Conservation (phyloP, 2,888 invertebrate species). For the Caenorhabditis angaria region DNA sequence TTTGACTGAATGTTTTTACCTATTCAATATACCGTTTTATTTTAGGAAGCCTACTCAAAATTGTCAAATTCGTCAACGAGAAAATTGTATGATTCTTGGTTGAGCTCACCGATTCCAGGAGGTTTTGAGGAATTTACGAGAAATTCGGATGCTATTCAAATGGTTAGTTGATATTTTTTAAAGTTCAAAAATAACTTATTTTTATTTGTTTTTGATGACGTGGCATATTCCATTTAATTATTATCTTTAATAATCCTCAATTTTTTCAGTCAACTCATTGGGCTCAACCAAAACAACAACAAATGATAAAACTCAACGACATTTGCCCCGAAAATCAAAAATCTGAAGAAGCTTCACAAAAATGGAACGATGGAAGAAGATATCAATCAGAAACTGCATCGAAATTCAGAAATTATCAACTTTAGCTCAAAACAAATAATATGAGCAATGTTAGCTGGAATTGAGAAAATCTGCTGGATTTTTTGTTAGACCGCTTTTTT, state of each 20-base stretch:
- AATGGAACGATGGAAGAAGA: constrained; percentile 31
- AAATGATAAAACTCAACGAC: constrained; percentile 23
- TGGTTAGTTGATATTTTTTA: constrained; percentile 40
- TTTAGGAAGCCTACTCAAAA: constrained; percentile 47
- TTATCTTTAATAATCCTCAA: not conserved
- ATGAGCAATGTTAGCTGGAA: not conserved
- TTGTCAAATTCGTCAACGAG: constrained; percentile 33
- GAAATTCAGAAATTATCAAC: constrained; percentile 34
- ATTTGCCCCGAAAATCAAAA: constrained; percentile 2
- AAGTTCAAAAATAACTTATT: too few relatives aligned
- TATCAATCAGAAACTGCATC: constrained; percentile 28
- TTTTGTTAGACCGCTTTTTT: not conserved
- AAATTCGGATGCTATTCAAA: constrained; percentile 41
- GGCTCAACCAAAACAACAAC: constrained; percentile 46
- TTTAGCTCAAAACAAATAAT: constrained; percentile 13
- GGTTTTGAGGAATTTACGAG: constrained; percentile 47
- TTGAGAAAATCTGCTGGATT: not conserved
- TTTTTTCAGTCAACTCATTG: constrained; percentile 59
- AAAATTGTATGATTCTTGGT: constrained; percentile 49
- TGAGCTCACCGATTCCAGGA: constrained; percentile 43
- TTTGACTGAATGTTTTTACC: not conserved
- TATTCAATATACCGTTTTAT: not conserved
- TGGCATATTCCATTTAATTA: constrained; percentile 2
- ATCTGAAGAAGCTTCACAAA: not conserved
- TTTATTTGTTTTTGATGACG: not conserved